phyloP scores from a whole-genome alignment of 2,113 vertebrate genomes.

The Proterorhinus semilunaris region DNA sequence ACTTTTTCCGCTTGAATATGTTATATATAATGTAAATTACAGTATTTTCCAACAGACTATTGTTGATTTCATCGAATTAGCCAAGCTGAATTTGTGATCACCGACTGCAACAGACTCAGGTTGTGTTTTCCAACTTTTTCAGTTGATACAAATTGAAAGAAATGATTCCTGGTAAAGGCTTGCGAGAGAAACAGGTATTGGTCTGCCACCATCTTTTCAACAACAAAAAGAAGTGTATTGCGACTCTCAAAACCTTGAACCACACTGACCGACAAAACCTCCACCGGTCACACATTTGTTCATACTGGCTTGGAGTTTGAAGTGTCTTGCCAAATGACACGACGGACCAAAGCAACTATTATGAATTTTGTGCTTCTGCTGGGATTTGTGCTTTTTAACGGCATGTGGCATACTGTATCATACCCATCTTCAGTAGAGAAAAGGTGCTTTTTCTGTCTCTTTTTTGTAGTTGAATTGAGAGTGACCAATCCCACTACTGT shows the following conservation, averaged over 20 bases:
- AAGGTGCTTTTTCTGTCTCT: neutral
- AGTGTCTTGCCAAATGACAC: neutral
- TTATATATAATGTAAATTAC: neutral
- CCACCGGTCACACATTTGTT: neutral
- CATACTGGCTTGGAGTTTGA: neutral
- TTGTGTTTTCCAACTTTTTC: too few species aligned
- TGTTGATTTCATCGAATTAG: too few species aligned
- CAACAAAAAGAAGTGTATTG: too few species aligned
- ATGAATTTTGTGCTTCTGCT: neutral
- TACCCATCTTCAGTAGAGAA: neutral
- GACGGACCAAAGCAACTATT: neutral
- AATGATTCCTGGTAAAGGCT: too few species aligned
- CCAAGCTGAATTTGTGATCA: too few species aligned
- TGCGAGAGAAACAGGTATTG: too few species aligned
- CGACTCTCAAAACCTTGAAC: too few species aligned
- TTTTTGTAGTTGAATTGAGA: neutral
- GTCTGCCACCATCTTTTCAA: too few species aligned
- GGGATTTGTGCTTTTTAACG: neutral
- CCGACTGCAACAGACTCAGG: too few species aligned
- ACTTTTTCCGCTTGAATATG: too few species aligned
- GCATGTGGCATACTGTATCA: neutral
- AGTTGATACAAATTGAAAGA: too few species aligned
- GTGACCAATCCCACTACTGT: neutral
- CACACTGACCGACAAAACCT: neutral
- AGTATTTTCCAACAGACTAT: neutral